Evolutionary conservation across 2,797 vertebrate genomes (phyloP).

Genomic region (Gymnothorax reevesii): DNA sequence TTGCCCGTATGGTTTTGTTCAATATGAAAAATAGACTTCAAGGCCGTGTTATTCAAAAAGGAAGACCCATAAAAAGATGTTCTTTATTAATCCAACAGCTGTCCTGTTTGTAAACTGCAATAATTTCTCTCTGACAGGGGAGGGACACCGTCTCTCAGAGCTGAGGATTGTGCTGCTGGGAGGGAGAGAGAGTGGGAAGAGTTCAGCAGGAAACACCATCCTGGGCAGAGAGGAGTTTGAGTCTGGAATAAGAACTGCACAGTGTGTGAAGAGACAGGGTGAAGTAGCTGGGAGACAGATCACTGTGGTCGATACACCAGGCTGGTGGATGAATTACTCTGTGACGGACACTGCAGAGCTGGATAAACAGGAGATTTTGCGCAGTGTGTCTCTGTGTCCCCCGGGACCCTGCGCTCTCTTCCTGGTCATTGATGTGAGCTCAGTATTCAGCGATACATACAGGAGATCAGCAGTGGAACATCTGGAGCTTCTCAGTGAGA

Average conservation of each 20-base stretch:
- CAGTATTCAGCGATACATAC: not conserved
- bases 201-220: not conserved
- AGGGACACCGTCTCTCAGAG: not conserved
- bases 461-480: not conserved
- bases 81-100: too few relatives aligned
- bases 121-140: not conserved
- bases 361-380: not conserved
- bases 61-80: too few relatives aligned
- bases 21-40: too few relatives aligned
- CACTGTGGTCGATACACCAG: conserved; percentile 17
- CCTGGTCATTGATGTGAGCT: not conserved
- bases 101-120: too few relatives aligned
- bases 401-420: not conserved
- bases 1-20: too few relatives aligned
- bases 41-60: too few relatives aligned
- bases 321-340: not conserved
- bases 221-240: not conserved
- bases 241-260: not conserved
- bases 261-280: not conserved
- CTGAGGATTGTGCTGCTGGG: conserved; percentile 15
- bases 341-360: not conserved
- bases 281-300: not conserved
- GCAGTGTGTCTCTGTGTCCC: conserved; percentile 42
- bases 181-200: not conserved
- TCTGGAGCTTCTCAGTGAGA: conserved; percentile 1